These are phyloP conservation scores for Hermodice carunculata DNA, from an alignment of 2,888 invertebrate genomes.

Conservation along the genomic window DNA sequence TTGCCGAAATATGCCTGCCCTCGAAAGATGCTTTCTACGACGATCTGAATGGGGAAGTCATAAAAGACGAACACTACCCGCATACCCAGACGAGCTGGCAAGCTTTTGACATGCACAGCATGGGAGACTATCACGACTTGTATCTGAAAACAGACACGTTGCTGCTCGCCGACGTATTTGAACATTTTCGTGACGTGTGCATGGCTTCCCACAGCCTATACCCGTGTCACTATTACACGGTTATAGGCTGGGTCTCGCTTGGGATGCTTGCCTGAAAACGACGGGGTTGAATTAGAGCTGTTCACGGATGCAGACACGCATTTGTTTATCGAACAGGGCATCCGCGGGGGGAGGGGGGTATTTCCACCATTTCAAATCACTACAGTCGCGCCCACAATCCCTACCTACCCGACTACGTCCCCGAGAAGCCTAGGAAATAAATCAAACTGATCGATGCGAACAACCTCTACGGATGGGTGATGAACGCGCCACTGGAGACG, in stretches of 20 bases:
- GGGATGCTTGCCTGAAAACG: conserved; percentile 51
- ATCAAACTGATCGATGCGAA: conserved; percentile 44
- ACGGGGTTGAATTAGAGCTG: conserved; percentile 44
- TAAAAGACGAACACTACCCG: conserved; percentile 34
- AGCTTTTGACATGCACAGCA: conserved; percentile 22
- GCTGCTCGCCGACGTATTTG: conserved; percentile 59
- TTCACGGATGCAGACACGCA: conserved; percentile 47
- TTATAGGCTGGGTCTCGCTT: conserved; percentile 53
- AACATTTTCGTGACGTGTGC: conserved; percentile 49
- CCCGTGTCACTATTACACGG: conserved; percentile 45
- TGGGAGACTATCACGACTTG: conserved; percentile 48
- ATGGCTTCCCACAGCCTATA: conserved; percentile 45
- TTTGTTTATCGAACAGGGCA: conserved; percentile 31
- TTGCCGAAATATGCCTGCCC: background rate
- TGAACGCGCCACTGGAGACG: conserved; percentile 45
- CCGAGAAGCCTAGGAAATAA: conserved; percentile 24
- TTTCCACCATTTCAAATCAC: conserved; percentile 31
- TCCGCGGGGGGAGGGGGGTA: conserved; percentile 23
- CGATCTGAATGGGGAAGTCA: conserved; percentile 1
- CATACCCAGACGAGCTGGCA: conserved; percentile 33
- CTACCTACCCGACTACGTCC: conserved; percentile 34
- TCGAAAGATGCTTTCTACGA: conserved; percentile 25
- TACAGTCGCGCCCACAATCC: conserved; percentile 50
- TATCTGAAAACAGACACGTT: conserved; percentile 49
- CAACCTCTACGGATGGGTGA: conserved; percentile 52